A percentile compares a stretch with the other conserved stretches of the same genome.
Conservation (phyloP, 30 jellyfish, hydroid and myxozoan genomes). For the Aurelia sp. region DNA sequence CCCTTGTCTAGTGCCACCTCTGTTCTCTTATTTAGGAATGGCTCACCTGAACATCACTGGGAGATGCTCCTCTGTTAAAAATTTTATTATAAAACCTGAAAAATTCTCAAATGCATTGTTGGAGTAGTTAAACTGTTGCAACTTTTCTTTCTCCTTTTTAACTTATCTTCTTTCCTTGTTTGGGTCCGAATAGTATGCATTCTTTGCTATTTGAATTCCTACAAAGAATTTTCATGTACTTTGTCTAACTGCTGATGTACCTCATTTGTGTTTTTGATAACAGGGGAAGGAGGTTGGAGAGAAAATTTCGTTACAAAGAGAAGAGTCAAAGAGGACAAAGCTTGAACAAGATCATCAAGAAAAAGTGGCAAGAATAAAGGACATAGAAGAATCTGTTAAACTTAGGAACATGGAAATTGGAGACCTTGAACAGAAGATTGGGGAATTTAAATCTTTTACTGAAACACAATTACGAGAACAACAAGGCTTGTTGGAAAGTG, state of each 20-base stretch:
- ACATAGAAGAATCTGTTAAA: conserved; percentile 22
- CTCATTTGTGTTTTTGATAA: background rate
- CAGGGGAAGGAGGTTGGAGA: conserved; percentile 68
- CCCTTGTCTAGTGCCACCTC: no score
- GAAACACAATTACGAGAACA: conserved; percentile 13
- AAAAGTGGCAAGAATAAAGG: conserved; percentile 13
- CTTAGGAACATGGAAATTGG: conserved; percentile 27
- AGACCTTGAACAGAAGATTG: conserved; percentile 4
- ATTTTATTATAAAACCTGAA: no score
- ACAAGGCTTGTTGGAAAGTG: conserved; percentile 14
- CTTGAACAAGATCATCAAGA: background rate
- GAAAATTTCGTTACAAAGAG: conserved; percentile 3
- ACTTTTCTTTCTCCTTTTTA: no score
- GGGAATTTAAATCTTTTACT: conserved; percentile 9
- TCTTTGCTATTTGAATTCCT: no score
- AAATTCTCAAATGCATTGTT: no score
- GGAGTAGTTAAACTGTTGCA: no score
- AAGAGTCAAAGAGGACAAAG: background rate
- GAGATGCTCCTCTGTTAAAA: no score
- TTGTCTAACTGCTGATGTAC: background rate
- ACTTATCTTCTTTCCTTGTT: no score
- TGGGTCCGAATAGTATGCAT: no score
- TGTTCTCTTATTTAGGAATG: no score
- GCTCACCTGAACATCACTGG: no score
- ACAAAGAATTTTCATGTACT: no score